Evolutionary conservation across 2,797 vertebrate species (phyloP), one percentile per base, ranked within the genome.

Genomic region (Enoplosus armatus): DNA sequence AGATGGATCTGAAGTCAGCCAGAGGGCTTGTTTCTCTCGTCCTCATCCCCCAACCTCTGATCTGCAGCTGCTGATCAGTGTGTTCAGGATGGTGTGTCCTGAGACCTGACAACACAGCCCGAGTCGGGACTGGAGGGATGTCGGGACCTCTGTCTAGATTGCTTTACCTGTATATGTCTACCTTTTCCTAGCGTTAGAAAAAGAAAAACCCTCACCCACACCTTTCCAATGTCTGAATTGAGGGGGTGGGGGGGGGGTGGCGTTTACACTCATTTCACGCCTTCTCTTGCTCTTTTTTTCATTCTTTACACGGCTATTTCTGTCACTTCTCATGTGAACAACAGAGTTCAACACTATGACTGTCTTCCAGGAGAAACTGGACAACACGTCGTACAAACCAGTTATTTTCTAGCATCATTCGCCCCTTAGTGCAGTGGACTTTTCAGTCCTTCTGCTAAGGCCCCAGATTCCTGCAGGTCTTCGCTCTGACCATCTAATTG

Each of bases 1-100:
- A 27, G 79, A 77, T 74, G 63, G 59, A 80, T 83, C 55, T 80
- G 8, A 70, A 80, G 72, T 75, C 81, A 83, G 82, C 84, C 67
- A 41, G 50, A 79, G 74, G 78, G 82, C 47, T 80, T 75, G 29
- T 74, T 53, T 79, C 53, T 45, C 63, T 59, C 41, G 15, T 60
- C 43, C 47, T 41, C 24, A 59, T 51, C 26, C 75, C 59, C 41
- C 47, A 72, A n/a, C 69, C 79, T 54, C 53, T 11, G 14, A 43
- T 68, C 62, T 66, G 43, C 83, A 79, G 68, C 82, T 83, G 82
- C 64, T 59, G 58, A 83, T 79, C 68, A 47, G 65, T 71, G 71
- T 80, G 83, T 61, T 83, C 18, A 47, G 11, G 69, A 35, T 43
- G 59, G 45, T 68, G 59, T 79, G 85, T 80, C 83, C 75, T 60